A percentile compares a stretch with the other conserved stretches of the same genome.
These are phyloP conservation scores for Ceyx cyanopectus DNA, from an alignment of 2,113 vertebrate species.

Conservation along the genomic window DNA sequence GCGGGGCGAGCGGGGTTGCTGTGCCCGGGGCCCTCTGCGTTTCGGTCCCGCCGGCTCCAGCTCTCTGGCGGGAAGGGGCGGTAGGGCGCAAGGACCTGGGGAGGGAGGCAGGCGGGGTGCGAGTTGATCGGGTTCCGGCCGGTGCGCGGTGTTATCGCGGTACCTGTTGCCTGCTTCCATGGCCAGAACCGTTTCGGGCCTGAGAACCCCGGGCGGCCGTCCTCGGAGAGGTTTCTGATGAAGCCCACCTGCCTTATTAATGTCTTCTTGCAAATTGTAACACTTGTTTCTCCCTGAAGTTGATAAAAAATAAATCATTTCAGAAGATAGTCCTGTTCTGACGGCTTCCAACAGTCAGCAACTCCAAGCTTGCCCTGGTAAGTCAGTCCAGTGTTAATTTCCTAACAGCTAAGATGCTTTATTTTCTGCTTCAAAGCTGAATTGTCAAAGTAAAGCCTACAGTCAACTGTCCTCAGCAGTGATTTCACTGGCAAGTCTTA, in stretches of 20 bases:
- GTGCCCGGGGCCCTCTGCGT: background rate
- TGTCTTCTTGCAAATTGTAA: background rate
- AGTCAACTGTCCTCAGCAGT: fast-evolving
- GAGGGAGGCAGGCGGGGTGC: background rate
- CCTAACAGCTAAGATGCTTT: background rate
- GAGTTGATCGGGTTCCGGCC: fast-evolving
- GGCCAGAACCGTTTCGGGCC: fast-evolving
- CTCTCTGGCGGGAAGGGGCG: background rate
- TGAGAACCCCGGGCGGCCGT: fast-evolving
- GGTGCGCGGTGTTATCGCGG: background rate
- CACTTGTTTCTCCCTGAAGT: background rate
- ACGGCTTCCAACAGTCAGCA: no score
- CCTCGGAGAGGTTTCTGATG: background rate
- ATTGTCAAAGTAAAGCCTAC: background rate
- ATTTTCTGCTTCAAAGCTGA: background rate
- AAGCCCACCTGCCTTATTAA: background rate
- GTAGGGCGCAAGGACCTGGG: fast-evolving
- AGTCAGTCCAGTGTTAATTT: background rate
- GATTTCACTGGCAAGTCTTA: background rate
- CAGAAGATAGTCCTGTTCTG: fast-evolving
- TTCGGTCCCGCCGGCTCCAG: no score
- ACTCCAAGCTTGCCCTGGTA: background rate
- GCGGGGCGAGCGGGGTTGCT: no score
- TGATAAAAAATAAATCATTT: background rate
- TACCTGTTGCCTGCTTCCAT: fast-evolving